A percentile compares a stretch with the other conserved stretches of the same genome.
phyloP scores from a whole-genome alignment of 2,797 vertebrate species.

The Lycodopsis pacificus region DNA sequence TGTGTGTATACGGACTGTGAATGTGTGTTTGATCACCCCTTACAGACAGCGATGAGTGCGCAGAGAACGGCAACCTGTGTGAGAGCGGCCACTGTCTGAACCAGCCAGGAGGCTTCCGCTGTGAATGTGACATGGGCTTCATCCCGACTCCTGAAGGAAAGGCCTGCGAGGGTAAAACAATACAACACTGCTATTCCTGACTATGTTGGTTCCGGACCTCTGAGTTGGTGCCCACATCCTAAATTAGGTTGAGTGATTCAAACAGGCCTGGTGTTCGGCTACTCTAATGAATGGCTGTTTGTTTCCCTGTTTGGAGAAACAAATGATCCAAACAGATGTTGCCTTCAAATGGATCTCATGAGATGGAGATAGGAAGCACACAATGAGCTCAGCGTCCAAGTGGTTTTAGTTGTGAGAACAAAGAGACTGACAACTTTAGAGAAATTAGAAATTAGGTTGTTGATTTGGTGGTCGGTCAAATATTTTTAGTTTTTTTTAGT shows the following conservation, averaged over 20 bases:
- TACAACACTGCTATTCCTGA: neutral
- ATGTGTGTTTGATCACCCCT: constrained; percentile 19
- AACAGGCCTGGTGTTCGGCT: constrained; percentile 34
- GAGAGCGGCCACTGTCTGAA: constrained; percentile 94
- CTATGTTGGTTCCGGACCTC: constrained; percentile 22
- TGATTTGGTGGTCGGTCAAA: constrained; percentile 1
- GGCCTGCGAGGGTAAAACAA: constrained; percentile 89
- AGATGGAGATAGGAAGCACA: constrained; percentile 26
- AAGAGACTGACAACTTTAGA: constrained; percentile 4
- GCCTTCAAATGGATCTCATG: constrained; percentile 49
- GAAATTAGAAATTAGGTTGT: neutral
- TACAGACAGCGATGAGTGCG: constrained; percentile 92
- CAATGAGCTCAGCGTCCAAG: constrained; percentile 24
- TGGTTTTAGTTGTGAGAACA: constrained; percentile 38
- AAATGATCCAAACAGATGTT: constrained; percentile 37
- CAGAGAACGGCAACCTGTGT: constrained; percentile 91
- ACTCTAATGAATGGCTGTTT: constrained; percentile 46
- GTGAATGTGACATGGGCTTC: constrained; percentile 96
- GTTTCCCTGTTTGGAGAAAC: constrained; percentile 50
- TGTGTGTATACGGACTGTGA: constrained; percentile 12
- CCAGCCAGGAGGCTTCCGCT: constrained; percentile 89
- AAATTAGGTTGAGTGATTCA: constrained; percentile 26
- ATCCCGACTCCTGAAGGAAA: constrained; percentile 88
- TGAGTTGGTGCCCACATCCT: constrained; percentile 22
- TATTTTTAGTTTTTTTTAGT: neutral